phyloP scores from a whole-genome alignment of 2,797 vertebrate species.

The Orientallactaga sibirica region DNA sequence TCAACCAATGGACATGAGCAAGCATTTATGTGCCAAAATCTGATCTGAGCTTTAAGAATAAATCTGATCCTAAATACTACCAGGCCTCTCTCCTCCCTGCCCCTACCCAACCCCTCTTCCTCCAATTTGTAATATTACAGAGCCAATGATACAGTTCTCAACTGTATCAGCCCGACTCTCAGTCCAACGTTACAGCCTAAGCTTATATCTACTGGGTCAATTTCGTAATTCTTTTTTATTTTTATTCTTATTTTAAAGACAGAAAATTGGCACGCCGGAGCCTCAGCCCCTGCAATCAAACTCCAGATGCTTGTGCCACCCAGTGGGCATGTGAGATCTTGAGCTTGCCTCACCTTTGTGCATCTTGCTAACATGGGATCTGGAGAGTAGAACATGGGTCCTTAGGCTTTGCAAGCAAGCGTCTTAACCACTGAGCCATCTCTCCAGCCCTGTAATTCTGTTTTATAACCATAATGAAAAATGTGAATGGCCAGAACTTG shows the following conservation, averaged over 20 bases:
- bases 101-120: neutral
- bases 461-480: constrained; percentile 41
- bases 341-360: too few species aligned
- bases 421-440: too few species aligned
- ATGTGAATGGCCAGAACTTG: constrained; percentile 39
- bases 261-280: too few species aligned
- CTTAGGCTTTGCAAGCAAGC: too few species aligned
- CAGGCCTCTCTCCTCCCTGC: neutral
- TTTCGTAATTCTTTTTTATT: neutral
- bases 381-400: too few species aligned
- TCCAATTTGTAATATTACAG: neutral
- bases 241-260: too few species aligned
- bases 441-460: neutral
- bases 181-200: constrained; percentile 33
- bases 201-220: constrained; percentile 2
- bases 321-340: too few species aligned
- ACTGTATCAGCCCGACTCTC: neutral
- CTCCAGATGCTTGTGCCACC: too few species aligned
- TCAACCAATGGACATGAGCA: neutral
- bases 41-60: neutral
- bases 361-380: too few species aligned
- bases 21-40: too few species aligned
- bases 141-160: neutral
- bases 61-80: neutral
- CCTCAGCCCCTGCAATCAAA: too few species aligned